Evolutionary conservation across 1,140 invertebrate genomes (phyloP).

Genomic region (Catajapyx aquilonaris): DNA sequence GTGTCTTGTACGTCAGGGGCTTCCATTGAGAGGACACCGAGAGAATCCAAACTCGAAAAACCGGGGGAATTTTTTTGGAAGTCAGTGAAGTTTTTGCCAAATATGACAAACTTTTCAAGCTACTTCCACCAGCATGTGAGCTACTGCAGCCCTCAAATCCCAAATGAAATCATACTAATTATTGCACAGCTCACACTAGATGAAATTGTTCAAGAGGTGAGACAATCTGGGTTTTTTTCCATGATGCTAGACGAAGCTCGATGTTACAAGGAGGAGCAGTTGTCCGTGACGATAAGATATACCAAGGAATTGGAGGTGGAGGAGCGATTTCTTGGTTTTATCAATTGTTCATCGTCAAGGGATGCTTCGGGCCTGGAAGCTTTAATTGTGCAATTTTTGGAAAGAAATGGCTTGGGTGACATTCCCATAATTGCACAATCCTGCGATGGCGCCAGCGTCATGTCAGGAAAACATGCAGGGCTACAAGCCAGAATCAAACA

Average conservation of each 20-base stretch:
- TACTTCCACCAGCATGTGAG: too few species aligned
- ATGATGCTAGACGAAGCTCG: not conserved
- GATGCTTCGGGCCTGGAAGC: too few species aligned
- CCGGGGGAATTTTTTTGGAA: too few species aligned
- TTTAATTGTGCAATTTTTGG: too few species aligned
- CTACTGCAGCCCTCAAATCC: too few species aligned
- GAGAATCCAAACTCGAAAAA: too few species aligned
- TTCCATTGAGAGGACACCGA: too few species aligned
- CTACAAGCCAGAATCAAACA: conserved; percentile 4
- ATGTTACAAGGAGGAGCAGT: not conserved
- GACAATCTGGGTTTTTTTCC: not conserved
- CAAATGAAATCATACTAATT: not conserved
- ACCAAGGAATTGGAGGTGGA: not conserved
- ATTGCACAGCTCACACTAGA: not conserved
- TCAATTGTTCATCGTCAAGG: not conserved
- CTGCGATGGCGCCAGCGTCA: conserved; percentile 2
- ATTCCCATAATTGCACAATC: conserved; percentile 1
- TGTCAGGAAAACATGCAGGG: conserved; percentile 4
- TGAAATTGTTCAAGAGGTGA: not conserved
- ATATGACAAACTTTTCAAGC: too few species aligned
- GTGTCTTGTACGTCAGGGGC: too few species aligned
- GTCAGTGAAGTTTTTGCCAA: too few species aligned
- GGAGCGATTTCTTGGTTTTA: not conserved
- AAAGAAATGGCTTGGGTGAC: too few species aligned
- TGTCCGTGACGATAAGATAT: not conserved